These are phyloP conservation scores for Eilema caniola DNA, from an alignment of 2,888 invertebrate genomes.

Conservation along the genomic window DNA sequence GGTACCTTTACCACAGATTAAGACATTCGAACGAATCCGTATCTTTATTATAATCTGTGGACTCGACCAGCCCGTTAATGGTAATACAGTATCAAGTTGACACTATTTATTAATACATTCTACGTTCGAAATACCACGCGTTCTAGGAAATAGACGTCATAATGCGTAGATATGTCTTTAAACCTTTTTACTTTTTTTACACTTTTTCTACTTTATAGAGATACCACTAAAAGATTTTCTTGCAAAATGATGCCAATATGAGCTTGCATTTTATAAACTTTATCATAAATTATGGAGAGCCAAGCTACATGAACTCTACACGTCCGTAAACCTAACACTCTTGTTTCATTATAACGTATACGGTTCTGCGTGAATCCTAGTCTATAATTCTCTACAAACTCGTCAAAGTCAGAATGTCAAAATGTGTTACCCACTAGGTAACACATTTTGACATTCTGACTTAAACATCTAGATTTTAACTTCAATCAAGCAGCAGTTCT, in stretches of 20 bases:
- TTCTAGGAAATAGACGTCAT: conserved; percentile 29
- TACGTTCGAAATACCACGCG: conserved; percentile 30
- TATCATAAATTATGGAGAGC: too few species aligned
- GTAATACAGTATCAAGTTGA: conserved; percentile 37
- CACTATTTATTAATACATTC: conserved; percentile 29
- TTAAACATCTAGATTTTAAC: background rate
- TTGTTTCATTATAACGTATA: too few species aligned
- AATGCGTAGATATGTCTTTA: conserved; percentile 5
- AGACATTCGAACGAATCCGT: conserved; percentile 33
- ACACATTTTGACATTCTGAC: too few species aligned
- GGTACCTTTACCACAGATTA: conserved; percentile 26
- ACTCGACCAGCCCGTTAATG: conserved; percentile 1
- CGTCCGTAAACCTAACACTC: too few species aligned
- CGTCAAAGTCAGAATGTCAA: too few species aligned
- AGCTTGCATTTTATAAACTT: too few species aligned
- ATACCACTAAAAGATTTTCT: background rate
- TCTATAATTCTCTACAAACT: too few species aligned
- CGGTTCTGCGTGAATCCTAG: too few species aligned
- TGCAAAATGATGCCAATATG: background rate
- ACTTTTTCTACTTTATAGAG: background rate
- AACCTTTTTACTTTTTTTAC: too few species aligned
- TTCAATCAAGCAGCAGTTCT: background rate
- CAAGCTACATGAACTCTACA: too few species aligned
- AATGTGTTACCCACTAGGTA: too few species aligned
- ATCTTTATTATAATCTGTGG: conserved; percentile 40